Evolutionary conservation across 2,797 vertebrate genomes (phyloP).

Genomic region (Chelon labrosus): DNA sequence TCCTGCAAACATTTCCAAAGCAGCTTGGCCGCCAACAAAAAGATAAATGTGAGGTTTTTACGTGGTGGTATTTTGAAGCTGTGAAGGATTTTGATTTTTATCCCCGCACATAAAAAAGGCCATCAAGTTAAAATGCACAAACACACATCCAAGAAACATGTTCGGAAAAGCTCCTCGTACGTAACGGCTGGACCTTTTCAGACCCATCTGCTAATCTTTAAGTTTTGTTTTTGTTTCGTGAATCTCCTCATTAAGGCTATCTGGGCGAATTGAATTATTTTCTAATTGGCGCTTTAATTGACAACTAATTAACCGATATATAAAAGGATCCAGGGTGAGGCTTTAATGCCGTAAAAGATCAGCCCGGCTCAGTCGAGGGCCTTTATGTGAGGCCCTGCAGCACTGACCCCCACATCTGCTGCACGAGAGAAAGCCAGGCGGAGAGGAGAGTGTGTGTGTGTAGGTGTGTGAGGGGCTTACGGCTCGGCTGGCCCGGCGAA

Average conservation of each 20-base stretch:
- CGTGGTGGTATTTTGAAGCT: conserved; percentile 12
- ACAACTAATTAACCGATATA: conserved; percentile 47
- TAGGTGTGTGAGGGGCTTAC: conserved; percentile 13
- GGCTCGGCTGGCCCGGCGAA: conserved; percentile 36
- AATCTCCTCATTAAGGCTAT: conserved; percentile 40
- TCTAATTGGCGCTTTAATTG: conserved; percentile 35
- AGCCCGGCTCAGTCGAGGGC: conserved; percentile 41
- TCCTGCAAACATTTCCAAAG: background rate
- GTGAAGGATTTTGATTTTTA: conserved; percentile 28
- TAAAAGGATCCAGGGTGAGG: conserved; percentile 41
- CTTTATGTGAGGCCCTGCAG: conserved; percentile 60
- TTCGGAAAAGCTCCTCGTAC: background rate
- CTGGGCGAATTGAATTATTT: conserved; percentile 18
- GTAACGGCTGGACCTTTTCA: conserved; percentile 1
- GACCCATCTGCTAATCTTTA: conserved; percentile 31
- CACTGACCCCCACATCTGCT: conserved; percentile 70
- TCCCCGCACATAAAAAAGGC: conserved; percentile 27
- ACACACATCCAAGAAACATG: background rate
- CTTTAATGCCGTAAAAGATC: conserved; percentile 49
- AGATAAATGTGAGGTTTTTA: conserved; percentile 12
- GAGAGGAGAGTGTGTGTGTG: conserved; percentile 30
- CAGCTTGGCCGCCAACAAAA: background rate
- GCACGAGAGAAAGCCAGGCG: conserved; percentile 38
- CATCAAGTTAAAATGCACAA: conserved; percentile 27
- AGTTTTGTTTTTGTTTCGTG: background rate